These are phyloP conservation scores for Dolichopus griseipennis DNA, from an alignment of 2,888 invertebrate genomes.

Conservation along the genomic window DNA sequence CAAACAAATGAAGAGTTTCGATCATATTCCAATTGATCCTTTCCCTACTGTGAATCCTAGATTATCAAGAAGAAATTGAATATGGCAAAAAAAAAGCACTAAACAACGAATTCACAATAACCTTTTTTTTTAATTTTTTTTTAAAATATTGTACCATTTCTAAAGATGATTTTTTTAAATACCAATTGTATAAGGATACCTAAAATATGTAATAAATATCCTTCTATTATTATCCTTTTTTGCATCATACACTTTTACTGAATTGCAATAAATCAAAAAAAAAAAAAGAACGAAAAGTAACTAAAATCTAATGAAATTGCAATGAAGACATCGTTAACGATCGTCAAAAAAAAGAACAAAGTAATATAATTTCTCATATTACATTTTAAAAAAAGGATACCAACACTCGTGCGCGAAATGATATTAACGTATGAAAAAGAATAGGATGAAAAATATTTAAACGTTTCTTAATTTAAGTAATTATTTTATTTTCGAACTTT, in stretches of 20 bases:
- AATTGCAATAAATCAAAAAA: background rate
- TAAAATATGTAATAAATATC: background rate
- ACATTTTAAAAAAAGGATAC: background rate
- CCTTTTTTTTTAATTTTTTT: too few relatives aligned
- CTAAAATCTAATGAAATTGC: background rate
- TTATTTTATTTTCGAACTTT: too few relatives aligned
- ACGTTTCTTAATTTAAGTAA: too few relatives aligned
- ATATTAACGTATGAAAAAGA: too few relatives aligned
- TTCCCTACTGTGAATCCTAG: too few relatives aligned
- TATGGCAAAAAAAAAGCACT: too few relatives aligned
- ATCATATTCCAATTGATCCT: background rate
- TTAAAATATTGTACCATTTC: too few relatives aligned
- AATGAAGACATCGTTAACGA: background rate
- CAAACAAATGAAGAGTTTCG: background rate
- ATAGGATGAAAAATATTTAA: too few relatives aligned
- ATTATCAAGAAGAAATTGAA: too few relatives aligned
- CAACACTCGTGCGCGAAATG: background rate
- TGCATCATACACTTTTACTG: background rate
- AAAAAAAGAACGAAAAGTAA: background rate
- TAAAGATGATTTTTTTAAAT: too few relatives aligned
- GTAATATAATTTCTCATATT: background rate
- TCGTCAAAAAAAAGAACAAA: background rate
- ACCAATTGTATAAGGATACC: too few relatives aligned
- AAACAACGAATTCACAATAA: too few relatives aligned
- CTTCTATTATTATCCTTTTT: conserved; percentile 2